Evolutionary conservation across 92 coral and sea anemone species (phyloP), one percentile per base, ranked within the genome.

Genomic region (Epizoanthus fatuus): DNA sequence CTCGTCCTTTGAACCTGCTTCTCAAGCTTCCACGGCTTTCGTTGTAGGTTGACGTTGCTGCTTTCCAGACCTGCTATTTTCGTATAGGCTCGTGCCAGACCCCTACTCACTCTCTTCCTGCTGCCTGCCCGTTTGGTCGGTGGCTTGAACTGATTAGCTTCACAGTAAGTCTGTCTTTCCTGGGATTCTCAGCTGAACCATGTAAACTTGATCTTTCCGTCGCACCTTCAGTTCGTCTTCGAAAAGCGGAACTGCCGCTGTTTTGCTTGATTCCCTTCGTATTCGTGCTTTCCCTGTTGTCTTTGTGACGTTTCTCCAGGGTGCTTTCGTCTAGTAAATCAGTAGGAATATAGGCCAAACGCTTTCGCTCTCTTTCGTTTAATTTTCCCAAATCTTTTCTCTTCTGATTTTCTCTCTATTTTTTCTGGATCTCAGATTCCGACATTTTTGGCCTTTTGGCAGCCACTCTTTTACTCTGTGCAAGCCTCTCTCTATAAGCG

Each of bases 91-190:
- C 42, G 79, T 63, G 86, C 76, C 10, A 84, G 74, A 25, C 76
- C 86, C 25, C 89, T 12, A 49, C 85, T 78, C 7, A 60, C 63
- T 60, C 92, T 64, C 68, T 77, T 89, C 70, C 85, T 89, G 69
- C 63, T 60, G 15, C 70, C 20, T 57, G 86, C 47, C 75, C 15
- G 69, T 68, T 84, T 73, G 11, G 37, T 69, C 51, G 63, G 59
- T 39, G 22, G 72, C 37, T 75, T 62, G 86, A 88, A 82, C n/a
- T n/a, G n/a, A 22, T 22, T 22, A 22, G 25, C 25, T 22, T 22
- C 25, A 22, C 25, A 22, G 0, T 22, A 22, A 69, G 55, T 11
- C 20, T 69, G 4, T n/a, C 74, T 47, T 69, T n/a, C 74, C 20
- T 45, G 74, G 53, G n/a, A 51, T 69, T 16, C 74, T 69, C 74